These are phyloP conservation scores for Argynnis bischoffii DNA, from an alignment of 2,888 invertebrate species.

Conservation along the genomic window DNA sequence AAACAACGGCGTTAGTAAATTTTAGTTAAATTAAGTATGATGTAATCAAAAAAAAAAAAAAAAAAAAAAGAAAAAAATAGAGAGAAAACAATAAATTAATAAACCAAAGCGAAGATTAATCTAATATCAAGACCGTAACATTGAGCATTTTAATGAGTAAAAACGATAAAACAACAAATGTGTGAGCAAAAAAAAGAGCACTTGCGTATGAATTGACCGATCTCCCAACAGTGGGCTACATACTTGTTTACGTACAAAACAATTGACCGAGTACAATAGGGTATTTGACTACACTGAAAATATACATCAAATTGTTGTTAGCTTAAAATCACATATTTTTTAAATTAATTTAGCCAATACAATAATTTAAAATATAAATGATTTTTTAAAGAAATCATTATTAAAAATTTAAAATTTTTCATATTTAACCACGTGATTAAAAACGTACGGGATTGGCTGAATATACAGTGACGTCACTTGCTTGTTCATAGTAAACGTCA, in stretches of 20 bases:
- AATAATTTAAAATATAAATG: too few relatives aligned
- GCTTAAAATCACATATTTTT: too few relatives aligned
- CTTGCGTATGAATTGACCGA: constrained; percentile 74
- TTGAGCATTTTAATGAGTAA: constrained; percentile 81
- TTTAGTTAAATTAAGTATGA: constrained; percentile 3
- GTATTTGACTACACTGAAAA: too few relatives aligned
- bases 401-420: constrained; percentile 25
- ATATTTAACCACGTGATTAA: too few relatives aligned
- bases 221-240: constrained; percentile 41
- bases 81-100: constrained; percentile 62
- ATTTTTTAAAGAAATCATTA: too few relatives aligned
- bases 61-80: constrained; percentile 52
- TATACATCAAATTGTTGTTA: too few relatives aligned
- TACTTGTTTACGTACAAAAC: constrained; percentile 34
- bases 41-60: constrained; percentile 43
- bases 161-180: constrained; percentile 63
- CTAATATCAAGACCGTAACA: constrained; percentile 77
- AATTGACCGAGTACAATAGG: constrained; percentile 37
- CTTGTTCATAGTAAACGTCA: too few relatives aligned
- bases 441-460: too few relatives aligned
- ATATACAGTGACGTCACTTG: too few relatives aligned
- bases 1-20: constrained; percentile 18
- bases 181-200: constrained; percentile 75
- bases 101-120: constrained; percentile 53
- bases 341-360: too few relatives aligned